Evolutionary conservation across 1,140 invertebrate genomes (phyloP).

Genomic region (Apolygus lucorum): DNA sequence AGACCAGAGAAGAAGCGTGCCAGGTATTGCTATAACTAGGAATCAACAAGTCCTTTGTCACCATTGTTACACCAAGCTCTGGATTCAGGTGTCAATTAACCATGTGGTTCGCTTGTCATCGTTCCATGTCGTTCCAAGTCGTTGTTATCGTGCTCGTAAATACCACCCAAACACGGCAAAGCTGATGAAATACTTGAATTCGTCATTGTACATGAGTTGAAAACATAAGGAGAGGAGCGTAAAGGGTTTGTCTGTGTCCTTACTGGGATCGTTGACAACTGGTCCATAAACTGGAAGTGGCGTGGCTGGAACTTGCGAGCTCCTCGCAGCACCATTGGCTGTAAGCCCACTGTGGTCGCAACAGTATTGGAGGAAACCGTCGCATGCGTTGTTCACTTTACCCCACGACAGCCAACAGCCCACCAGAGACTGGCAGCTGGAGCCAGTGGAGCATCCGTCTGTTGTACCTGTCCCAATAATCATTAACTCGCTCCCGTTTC

Average conservation of each 20-base stretch:
- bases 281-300: slow-evolving; percentile 48
- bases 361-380: slow-evolving; percentile 74
- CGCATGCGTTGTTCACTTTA: slow-evolving; percentile 73
- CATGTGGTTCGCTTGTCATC: too few species aligned
- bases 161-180: too few species aligned
- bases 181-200: too few species aligned
- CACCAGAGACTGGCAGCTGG: slow-evolving; percentile 81
- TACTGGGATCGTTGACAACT: slow-evolving; percentile 65
- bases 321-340: slow-evolving; percentile 53
- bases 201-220: too few species aligned
- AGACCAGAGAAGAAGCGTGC: too few species aligned
- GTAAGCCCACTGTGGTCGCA: slow-evolving; percentile 61
- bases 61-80: too few species aligned
- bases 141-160: too few species aligned
- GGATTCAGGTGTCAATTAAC: too few species aligned
- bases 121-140: too few species aligned
- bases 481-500: background rate
- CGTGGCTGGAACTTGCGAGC: slow-evolving; percentile 41
- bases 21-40: too few species aligned
- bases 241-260: slow-evolving; percentile 37
- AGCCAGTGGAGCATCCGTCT: slow-evolving; percentile 49
- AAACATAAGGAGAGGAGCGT: too few species aligned
- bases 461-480: slow-evolving; percentile 10
- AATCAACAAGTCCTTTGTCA: too few species aligned
- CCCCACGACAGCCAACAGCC: slow-evolving; percentile 86